Conservation (phyloP, 1,140 invertebrate genomes). For the Centruroides sculpturatus region DNA sequence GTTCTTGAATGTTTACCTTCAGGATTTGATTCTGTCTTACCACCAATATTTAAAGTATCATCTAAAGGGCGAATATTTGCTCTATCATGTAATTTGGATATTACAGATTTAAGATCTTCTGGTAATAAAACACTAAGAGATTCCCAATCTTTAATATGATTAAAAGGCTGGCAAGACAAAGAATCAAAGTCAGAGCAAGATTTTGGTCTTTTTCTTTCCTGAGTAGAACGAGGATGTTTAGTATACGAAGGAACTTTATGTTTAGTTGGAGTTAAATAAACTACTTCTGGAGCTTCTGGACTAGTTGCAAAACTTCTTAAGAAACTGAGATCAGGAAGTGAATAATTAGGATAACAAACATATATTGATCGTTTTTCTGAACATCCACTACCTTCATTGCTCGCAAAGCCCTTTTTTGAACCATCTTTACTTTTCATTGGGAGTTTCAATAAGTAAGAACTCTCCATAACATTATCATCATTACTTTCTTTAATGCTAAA, state of each 20-base stretch:
- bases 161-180: slow-evolving; percentile 54
- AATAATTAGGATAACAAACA: slow-evolving; percentile 81
- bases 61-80: too few species aligned
- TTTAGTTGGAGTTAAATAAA: slow-evolving; percentile 9
- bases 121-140: slow-evolving; percentile 73
- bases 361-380: slow-evolving; percentile 46
- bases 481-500: too few species aligned
- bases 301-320: slow-evolving; percentile 32
- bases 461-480: too few species aligned
- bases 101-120: slow-evolving; percentile 42
- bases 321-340: slow-evolving; percentile 73
- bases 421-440: neutral
- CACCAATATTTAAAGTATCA: too few species aligned
- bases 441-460: neutral
- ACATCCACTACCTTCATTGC: neutral
- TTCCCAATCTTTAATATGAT: slow-evolving; percentile 78
- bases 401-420: neutral
- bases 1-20: too few species aligned
- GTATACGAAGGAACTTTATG: slow-evolving; percentile 8
- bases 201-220: slow-evolving; percentile 42
- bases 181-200: slow-evolving; percentile 69
- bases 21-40: too few species aligned
- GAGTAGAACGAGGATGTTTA: neutral
- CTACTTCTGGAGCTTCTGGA: slow-evolving; percentile 6
- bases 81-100: too few species aligned